Evolutionary conservation across 2,113 vertebrate species (phyloP), one percentile per base, ranked within the genome.

Genomic region (Pionites leucogaster): DNA sequence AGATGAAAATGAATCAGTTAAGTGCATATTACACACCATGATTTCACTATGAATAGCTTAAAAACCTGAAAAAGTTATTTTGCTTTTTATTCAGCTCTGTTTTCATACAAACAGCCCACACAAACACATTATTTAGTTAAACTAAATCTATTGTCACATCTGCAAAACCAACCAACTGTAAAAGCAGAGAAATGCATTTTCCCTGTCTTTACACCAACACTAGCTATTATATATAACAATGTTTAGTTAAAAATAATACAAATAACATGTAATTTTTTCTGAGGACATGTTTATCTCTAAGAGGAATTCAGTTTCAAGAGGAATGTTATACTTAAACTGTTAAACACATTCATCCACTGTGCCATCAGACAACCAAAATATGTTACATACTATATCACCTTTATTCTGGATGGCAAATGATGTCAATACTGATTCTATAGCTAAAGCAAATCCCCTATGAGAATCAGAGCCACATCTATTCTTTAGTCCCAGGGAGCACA

Each of bases 231-330:
- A 42, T 13, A 17, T 28, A 72, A 81, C 46, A 83, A 63, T 23
- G 65, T 59, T 88, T 64, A 82, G 72, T 39, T 86, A 86, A 94
- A 96, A 92, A 53, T 50, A 86, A 71, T 50, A 87, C 35, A 78
- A 86, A 88, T 28, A 70, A 70, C 31, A 70, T 13, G 60, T 17
- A 77, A 94, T 88, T 88, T 63, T 74, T 84, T 87, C 81, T 62
- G 68, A 83, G 52, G 52, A 71, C 55, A 69, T 1, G 0, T 59
- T 84, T 67, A 62, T 74, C 57, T 76, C n/a, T 10, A 53, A 67
- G 59, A 62, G 33, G 52, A 81, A 94, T 86, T 88, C 5, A 42
- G 35, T 91, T 93, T 71, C 72, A 74, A 74, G 72, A 91, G 13
- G 31, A 90, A 86, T 27, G 28, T 27, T n/a, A 59, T 14, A n/a